Conservation (phyloP, 2,797 vertebrate species). For the Rhynchonycteris naso region DNA sequence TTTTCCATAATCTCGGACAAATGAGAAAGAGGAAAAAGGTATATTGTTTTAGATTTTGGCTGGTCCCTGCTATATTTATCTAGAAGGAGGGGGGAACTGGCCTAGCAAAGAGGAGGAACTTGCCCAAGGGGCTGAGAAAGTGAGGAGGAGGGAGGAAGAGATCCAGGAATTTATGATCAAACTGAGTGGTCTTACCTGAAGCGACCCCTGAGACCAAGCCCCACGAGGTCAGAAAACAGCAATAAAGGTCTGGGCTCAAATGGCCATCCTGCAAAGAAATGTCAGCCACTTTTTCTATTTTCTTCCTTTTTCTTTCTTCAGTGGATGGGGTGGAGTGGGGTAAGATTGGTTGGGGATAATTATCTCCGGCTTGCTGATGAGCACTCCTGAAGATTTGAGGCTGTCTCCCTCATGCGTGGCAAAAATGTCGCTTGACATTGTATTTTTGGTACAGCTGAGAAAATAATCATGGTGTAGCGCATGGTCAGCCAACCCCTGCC, state of each 20-base stretch:
- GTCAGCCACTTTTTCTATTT: background rate
- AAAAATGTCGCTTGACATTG: background rate
- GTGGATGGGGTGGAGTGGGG: too few relatives aligned
- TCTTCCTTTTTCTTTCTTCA: background rate
- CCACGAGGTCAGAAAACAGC: background rate
- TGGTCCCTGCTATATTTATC: constrained; percentile 42
- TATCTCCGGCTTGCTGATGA: background rate
- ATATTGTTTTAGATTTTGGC: background rate
- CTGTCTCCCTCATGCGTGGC: background rate
- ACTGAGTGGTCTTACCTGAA: background rate
- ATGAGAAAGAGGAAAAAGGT: background rate
- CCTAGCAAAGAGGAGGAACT: background rate
- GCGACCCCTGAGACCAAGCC: background rate
- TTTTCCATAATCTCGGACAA: constrained; percentile 1
- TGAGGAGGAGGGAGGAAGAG: too few relatives aligned
- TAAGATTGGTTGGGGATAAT: too few relatives aligned
- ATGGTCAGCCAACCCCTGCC: background rate
- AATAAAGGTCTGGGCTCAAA: background rate
- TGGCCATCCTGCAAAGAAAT: background rate
- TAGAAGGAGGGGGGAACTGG: background rate
- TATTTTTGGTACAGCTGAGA: background rate
- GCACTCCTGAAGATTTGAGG: background rate
- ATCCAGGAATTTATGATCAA: background rate
- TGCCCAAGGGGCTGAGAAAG: background rate
- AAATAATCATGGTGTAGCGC: background rate